Conservation (phyloP, 2,888 invertebrate genomes). For the Drosophila rellima region DNA sequence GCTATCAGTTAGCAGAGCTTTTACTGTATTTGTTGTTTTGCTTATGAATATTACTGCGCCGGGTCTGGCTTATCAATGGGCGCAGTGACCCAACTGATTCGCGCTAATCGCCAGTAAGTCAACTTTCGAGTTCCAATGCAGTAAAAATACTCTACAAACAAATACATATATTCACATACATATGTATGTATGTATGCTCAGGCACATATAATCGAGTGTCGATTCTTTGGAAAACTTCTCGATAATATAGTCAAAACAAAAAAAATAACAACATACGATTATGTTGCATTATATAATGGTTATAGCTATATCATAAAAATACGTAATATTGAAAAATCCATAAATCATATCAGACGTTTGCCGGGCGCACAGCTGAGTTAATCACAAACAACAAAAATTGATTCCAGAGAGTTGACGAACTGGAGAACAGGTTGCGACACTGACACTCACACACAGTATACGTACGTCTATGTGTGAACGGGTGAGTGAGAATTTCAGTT, state of each 20-base stretch:
- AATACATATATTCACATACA: background rate
- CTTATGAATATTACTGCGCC: slow-evolving; percentile 13
- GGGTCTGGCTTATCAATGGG: slow-evolving; percentile 61
- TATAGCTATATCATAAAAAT: slow-evolving; percentile 1
- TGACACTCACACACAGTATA: slow-evolving; percentile 29
- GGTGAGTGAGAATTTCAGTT: slow-evolving; percentile 20
- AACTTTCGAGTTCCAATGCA: slow-evolving; percentile 30
- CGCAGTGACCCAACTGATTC: slow-evolving; percentile 55
- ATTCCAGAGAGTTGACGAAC: slow-evolving; percentile 10
- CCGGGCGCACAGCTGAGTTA: slow-evolving; percentile 59
- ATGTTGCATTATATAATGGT: slow-evolving; percentile 16
- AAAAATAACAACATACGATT: slow-evolving; percentile 27
- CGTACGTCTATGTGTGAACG: slow-evolving; percentile 12
- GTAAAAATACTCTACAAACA: slow-evolving; percentile 7
- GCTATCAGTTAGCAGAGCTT: background rate
- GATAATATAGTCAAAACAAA: slow-evolving; percentile 42
- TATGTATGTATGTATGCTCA: background rate
- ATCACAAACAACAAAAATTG: slow-evolving; percentile 28
- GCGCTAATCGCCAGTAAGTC: slow-evolving; percentile 62
- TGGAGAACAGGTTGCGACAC: slow-evolving; percentile 71
- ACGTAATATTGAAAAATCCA: slow-evolving; percentile 61
- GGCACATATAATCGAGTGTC: slow-evolving; percentile 1
- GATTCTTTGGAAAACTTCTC: slow-evolving; percentile 24
- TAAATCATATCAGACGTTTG: slow-evolving; percentile 48
- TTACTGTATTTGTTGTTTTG: slow-evolving; percentile 10